Evolutionary conservation across 2,113 vertebrate species (phyloP).

Genomic region (Bubo bubo): DNA sequence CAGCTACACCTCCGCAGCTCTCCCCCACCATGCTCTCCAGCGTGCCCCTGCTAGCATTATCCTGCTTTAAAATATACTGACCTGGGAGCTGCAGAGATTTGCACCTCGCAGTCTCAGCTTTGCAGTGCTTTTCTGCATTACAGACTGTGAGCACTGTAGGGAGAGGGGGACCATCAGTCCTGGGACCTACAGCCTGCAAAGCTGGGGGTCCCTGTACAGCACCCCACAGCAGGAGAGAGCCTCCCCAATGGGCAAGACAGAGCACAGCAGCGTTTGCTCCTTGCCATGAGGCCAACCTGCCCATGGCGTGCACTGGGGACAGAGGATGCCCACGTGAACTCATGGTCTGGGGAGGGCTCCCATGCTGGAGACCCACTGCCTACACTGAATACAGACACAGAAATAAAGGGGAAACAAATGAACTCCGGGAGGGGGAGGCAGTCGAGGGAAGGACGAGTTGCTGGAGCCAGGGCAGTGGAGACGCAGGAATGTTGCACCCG

Average conservation of each 20-base stretch:
- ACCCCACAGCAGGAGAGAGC: neutral
- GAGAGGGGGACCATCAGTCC: neutral
- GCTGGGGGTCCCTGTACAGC: neutral
- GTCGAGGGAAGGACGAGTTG: neutral
- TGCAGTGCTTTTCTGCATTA: neutral
- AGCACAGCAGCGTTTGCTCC: neutral
- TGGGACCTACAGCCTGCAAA: neutral
- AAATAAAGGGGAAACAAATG: neutral
- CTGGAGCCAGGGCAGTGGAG: neutral
- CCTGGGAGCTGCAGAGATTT: neutral
- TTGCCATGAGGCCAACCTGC: neutral
- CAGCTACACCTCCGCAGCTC: neutral
- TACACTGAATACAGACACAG: neutral
- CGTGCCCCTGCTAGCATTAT: neutral
- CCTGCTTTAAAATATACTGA: neutral
- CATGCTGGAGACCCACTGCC: neutral
- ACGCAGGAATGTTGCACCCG: too few relatives aligned
- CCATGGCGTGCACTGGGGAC: fast-evolving
- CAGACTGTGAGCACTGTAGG: neutral
- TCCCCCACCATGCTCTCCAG: neutral
- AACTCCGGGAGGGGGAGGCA: neutral
- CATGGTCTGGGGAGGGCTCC: neutral
- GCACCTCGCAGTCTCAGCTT: neutral
- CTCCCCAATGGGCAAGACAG: fast-evolving
- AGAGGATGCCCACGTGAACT: fast-evolving